Conservation (phyloP, 2,888 invertebrate genomes). For the Lasioglossum calceatum region DNA sequence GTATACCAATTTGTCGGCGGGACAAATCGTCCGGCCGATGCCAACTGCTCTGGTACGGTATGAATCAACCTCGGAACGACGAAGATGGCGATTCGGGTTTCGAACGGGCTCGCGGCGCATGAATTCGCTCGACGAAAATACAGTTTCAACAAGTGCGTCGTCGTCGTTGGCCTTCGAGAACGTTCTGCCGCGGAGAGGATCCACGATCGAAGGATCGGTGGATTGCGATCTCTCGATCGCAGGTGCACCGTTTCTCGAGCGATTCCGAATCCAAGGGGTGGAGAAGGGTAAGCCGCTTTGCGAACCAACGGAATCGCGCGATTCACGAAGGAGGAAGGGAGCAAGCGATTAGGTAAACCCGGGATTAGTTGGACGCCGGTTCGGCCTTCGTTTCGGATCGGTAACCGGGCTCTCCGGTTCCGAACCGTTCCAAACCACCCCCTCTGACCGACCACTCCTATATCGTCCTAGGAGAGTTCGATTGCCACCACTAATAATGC, state of each 20-base stretch:
- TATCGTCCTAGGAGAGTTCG: conserved; percentile 74
- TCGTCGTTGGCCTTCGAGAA: not conserved
- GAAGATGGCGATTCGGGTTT: conserved; percentile 44
- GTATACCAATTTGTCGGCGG: conserved; percentile 36
- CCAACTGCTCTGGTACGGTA: conserved; percentile 51
- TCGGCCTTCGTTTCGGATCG: conserved; percentile 72
- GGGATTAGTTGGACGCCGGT: conserved; percentile 82
- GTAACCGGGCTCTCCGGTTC: conserved; percentile 45
- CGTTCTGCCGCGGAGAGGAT: not conserved
- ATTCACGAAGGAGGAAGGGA: conserved; percentile 70
- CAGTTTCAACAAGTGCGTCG: conserved; percentile 17
- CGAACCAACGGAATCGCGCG: conserved; percentile 77
- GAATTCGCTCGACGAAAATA: conserved; percentile 36
- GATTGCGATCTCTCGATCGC: conserved; percentile 46
- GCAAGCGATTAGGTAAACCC: conserved; percentile 84
- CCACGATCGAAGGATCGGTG: conserved; percentile 10
- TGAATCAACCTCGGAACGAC: conserved; percentile 45
- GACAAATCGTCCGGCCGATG: conserved; percentile 32
- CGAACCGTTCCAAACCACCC: conserved; percentile 38
- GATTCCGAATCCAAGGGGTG: conserved; percentile 66
- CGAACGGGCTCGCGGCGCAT: conserved; percentile 1
- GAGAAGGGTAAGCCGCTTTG: conserved; percentile 83
- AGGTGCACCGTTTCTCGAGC: conserved; percentile 52
- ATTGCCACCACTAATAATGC: conserved; percentile 83
- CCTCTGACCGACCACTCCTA: conserved; percentile 45